Evolutionary conservation across 1,140 invertebrate species (phyloP).

Genomic region (roundworm (Caenorhabditis elegans)): DNA sequence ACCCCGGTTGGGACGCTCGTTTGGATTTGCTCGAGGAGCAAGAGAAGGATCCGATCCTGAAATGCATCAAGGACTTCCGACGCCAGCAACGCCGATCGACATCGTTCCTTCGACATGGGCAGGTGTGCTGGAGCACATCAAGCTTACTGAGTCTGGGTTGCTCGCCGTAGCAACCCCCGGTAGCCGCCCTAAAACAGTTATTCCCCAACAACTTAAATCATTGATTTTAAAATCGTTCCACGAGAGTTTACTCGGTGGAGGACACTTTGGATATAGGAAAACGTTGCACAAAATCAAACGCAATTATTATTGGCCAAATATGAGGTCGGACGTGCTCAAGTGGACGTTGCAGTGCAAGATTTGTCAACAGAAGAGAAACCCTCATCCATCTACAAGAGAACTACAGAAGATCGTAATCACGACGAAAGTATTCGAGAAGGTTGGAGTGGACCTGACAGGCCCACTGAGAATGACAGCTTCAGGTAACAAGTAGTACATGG

Average conservation of each 20-base stretch:
- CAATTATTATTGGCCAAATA: not conserved
- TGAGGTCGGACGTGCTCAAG: not conserved
- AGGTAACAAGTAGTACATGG: conserved; percentile 17
- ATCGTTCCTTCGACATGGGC: not conserved
- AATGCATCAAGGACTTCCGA: not conserved
- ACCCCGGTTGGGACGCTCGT: too few relatives aligned
- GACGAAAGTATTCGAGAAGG: not conserved
- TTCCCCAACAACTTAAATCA: not conserved
- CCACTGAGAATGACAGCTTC: not conserved
- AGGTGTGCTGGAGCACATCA: not conserved
- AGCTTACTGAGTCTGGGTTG: not conserved
- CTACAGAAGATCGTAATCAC: not conserved
- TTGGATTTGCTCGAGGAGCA: not conserved
- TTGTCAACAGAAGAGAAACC: not conserved
- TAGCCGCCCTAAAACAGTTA: not conserved
- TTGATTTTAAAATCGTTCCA: not conserved
- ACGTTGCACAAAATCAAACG: not conserved
- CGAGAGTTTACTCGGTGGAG: not conserved
- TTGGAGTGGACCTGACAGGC: conserved; percentile 17
- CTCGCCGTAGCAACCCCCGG: not conserved
- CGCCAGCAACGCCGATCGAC: not conserved
- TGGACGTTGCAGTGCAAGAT: not conserved
- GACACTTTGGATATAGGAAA: not conserved
- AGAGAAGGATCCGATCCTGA: not conserved
- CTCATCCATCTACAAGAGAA: not conserved